Conservation (phyloP, 2,888 invertebrate species). For the Brachyptera putata region DNA sequence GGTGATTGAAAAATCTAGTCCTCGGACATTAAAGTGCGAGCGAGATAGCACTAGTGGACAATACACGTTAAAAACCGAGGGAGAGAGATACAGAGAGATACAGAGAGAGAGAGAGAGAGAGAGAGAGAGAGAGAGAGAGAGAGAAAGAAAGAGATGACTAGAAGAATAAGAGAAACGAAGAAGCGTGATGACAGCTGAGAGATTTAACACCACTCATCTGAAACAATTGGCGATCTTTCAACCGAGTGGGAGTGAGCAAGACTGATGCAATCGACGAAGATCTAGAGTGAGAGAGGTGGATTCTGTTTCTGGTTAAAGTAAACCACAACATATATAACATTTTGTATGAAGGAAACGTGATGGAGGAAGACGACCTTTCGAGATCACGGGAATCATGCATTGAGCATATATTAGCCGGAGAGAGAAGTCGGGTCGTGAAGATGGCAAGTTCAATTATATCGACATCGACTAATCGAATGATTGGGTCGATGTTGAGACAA, state of each 20-base stretch:
- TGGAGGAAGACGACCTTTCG: not conserved
- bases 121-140: not conserved
- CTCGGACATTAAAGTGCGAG: conserved; percentile 6
- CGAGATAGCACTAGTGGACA: too few species aligned
- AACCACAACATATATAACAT: conserved; percentile 3
- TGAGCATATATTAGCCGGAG: too few species aligned
- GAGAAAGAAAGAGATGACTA: not conserved
- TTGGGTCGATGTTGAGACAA: too few species aligned
- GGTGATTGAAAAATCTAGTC: not conserved
- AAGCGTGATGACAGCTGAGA: conserved; percentile 11
- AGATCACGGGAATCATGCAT: too few species aligned
- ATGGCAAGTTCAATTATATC: too few species aligned
- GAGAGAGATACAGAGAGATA: too few species aligned
- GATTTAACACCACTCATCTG: conserved; percentile 13
- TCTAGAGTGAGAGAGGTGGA: not conserved
- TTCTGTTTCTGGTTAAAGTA: not conserved
- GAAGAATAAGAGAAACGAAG: too few species aligned
- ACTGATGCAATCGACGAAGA: not conserved
- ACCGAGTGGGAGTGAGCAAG: not conserved
- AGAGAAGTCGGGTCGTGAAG: too few species aligned
- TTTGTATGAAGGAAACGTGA: not conserved
- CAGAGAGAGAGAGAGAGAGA: too few species aligned
- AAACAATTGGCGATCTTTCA: conserved; percentile 19
- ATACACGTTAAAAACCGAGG: too few species aligned
- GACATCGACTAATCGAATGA: too few species aligned